Conservation (phyloP, 2,797 vertebrate species). For the Allenopithecus nigroviridis region DNA sequence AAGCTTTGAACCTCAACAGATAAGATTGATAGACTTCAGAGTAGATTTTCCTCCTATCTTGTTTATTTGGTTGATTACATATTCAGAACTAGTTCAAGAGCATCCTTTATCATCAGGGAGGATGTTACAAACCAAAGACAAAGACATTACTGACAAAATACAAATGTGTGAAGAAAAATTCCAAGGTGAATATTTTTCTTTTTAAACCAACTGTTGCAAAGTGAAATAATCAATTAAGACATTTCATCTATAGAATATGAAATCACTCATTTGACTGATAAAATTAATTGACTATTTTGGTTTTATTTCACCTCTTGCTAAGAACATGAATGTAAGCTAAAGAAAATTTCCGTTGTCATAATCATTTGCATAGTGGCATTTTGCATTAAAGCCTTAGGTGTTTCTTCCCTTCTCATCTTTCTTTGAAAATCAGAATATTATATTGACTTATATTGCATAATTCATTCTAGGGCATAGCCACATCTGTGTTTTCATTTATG, state of each 20-base stretch:
- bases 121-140: conserved; percentile 54
- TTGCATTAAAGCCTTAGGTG: conserved; percentile 32
- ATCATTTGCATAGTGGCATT: conserved; percentile 52
- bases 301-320: conserved; percentile 17
- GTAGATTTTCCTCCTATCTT: conserved; percentile 37
- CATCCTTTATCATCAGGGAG: conserved; percentile 53
- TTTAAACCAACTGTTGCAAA: conserved; percentile 42
- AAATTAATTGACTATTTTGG: conserved; percentile 32
- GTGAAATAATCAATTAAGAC: conserved; percentile 37
- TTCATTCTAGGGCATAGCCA: conserved; percentile 14
- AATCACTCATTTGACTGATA: conserved; percentile 25
- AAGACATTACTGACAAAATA: conserved; percentile 42
- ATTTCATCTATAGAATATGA: conserved; percentile 9
- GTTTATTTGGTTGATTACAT: conserved; percentile 53
- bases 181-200: conserved; percentile 54
- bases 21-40: conserved; percentile 26
- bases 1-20: conserved; percentile 17
- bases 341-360: conserved; percentile 3
- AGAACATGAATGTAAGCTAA: conserved; percentile 15
- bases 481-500: background rate
- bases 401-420: background rate
- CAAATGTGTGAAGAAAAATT: conserved; percentile 47
- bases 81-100: conserved; percentile 46
- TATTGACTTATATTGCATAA: conserved; percentile 30
- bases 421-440: conserved; percentile 33